These are phyloP conservation scores for Eidolon helvum DNA, from an alignment of 2,113 vertebrate genomes.

Conservation along the genomic window DNA sequence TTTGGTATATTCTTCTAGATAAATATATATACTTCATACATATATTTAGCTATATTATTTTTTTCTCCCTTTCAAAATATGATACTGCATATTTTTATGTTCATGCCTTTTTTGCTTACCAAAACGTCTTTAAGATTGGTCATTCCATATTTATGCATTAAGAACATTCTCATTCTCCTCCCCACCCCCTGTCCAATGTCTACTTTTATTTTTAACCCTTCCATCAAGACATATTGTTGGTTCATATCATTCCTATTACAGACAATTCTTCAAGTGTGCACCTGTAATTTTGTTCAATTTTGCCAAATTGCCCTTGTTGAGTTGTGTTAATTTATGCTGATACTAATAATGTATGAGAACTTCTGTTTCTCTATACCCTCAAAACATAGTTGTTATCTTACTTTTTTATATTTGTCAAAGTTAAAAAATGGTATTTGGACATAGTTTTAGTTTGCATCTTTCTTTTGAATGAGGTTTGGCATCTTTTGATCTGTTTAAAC, in stretches of 20 bases:
- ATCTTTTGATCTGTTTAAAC: constrained; percentile 31
- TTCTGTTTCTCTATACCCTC: neutral
- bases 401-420: neutral
- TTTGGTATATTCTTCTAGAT: neutral
- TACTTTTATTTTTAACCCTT: constrained; percentile 37
- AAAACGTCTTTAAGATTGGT: neutral
- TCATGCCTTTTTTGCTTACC: neutral
- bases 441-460: constrained; percentile 29
- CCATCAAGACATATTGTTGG: neutral
- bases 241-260: neutral
- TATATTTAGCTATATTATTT: neutral
- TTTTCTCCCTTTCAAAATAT: neutral
- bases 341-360: neutral
- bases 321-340: neutral
- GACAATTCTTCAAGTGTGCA: neutral
- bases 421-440: neutral
- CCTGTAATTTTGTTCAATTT: constrained; percentile 22
- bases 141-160: neutral
- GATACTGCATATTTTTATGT: neutral
- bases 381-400: neutral
- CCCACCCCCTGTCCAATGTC: neutral
- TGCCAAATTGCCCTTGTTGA: neutral
- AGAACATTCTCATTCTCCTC: neutral
- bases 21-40: neutral
- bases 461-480: constrained; percentile 23